Conservation (phyloP, 2,888 invertebrate genomes). For the Glaucopsyche alexis region DNA sequence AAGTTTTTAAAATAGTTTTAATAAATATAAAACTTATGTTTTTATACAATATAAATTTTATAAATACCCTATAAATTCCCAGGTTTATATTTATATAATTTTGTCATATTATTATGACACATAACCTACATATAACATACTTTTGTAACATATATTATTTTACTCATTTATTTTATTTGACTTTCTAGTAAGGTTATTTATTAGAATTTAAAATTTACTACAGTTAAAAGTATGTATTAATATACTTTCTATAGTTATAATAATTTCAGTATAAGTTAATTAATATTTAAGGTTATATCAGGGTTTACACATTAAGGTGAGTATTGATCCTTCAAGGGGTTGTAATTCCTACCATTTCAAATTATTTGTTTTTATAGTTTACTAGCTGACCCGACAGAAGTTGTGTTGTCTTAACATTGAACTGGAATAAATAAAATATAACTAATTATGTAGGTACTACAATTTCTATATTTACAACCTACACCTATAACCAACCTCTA, state of each 20-base stretch:
- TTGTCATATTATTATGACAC: neutral
- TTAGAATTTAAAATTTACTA: neutral
- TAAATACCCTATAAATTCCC: neutral
- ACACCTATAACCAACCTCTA: no score
- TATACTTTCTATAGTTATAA: neutral
- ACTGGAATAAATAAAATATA: no score
- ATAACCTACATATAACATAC: neutral
- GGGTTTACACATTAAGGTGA: neutral
- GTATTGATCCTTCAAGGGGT: no score
- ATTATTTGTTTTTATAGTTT: no score
- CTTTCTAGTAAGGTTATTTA: neutral
- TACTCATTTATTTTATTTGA: neutral
- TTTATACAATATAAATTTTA: neutral
- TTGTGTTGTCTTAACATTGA: no score
- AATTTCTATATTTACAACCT: no score
- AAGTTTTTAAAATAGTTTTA: neutral
- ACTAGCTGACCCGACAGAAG: no score
- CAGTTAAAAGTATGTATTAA: neutral
- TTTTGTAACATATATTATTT: neutral
- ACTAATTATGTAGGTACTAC: no score
- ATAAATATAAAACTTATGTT: neutral
- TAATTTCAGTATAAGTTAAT: neutral
- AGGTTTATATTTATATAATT: neutral
- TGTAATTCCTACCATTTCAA: no score
- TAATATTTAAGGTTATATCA: neutral